phyloP scores from a whole-genome alignment of 2,888 invertebrate species.

The Helicoverpa assulta region DNA sequence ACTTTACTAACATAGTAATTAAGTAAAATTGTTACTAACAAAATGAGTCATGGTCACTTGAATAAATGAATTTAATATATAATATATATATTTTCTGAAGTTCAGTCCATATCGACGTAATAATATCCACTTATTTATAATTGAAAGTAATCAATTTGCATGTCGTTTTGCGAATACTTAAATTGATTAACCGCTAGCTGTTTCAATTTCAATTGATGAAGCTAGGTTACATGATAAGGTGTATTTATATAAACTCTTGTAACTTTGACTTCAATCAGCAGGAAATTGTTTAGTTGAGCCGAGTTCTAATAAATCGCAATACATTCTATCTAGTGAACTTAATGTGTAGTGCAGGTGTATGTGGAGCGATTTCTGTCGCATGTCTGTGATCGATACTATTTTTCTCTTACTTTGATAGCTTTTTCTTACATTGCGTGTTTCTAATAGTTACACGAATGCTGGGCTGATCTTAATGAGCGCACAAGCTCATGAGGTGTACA shows the following conservation, averaged over 20 bases:
- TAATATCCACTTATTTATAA: slow-evolving; percentile 23
- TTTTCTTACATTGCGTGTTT: slow-evolving; percentile 51
- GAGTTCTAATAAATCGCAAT: slow-evolving; percentile 18
- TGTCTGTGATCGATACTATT: slow-evolving; percentile 50
- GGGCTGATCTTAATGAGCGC: slow-evolving; percentile 12
- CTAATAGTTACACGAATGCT: slow-evolving; percentile 21
- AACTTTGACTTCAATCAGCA: slow-evolving; percentile 40
- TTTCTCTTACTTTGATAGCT: slow-evolving; percentile 34
- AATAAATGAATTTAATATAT: no score
- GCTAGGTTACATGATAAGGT: slow-evolving; percentile 23
- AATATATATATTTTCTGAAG: no score
- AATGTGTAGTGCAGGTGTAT: slow-evolving; percentile 11
- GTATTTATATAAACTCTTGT: slow-evolving; percentile 37
- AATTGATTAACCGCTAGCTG: slow-evolving; percentile 23
- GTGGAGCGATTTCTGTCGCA: slow-evolving; percentile 54
- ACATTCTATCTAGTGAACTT: slow-evolving; percentile 15
- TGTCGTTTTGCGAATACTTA: slow-evolving; percentile 35
- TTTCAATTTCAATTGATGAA: slow-evolving; percentile 26
- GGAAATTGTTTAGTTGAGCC: slow-evolving; percentile 22
- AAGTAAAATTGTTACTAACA: no score
- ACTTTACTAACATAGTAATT: no score
- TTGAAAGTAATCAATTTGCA: slow-evolving; percentile 40
- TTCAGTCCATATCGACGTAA: slow-evolving; percentile 17
- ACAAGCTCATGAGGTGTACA: slow-evolving; percentile 15
- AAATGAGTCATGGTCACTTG: no score